A percentile compares a stretch with the other conserved stretches of the same genome.
phyloP scores from a whole-genome alignment of 2,888 invertebrate species.

The Hypsopygia costalis region DNA sequence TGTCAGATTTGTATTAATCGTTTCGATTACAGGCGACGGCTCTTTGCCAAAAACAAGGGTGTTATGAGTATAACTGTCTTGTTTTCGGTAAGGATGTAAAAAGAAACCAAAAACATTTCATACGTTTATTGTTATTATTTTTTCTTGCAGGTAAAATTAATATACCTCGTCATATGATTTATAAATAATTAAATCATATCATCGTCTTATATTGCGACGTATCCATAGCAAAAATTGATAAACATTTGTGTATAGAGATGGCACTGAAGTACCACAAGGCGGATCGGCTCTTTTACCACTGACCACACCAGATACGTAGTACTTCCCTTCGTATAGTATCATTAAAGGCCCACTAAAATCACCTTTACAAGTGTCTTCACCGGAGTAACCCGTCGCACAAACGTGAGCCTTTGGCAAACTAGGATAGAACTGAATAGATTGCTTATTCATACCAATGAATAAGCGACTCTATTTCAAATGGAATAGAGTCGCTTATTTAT shows the following conservation, averaged over 20 bases:
- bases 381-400: slow-evolving; percentile 63
- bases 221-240: slow-evolving; percentile 63
- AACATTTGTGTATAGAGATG: slow-evolving; percentile 66
- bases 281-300: slow-evolving; percentile 66
- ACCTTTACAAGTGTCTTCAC: slow-evolving; percentile 69
- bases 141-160: too few species aligned
- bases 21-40: slow-evolving; percentile 70
- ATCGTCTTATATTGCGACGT: slow-evolving; percentile 33
- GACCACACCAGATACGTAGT: slow-evolving; percentile 62
- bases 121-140: too few species aligned
- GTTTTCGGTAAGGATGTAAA: too few species aligned
- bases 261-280: slow-evolving; percentile 63
- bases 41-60: too few species aligned
- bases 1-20: slow-evolving; percentile 45
- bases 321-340: slow-evolving; percentile 55
- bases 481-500: too few species aligned
- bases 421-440: slow-evolving; percentile 53
- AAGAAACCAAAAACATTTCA: too few species aligned
- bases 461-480: too few species aligned
- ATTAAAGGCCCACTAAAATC: slow-evolving; percentile 72
- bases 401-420: slow-evolving; percentile 47
- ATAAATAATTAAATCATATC: too few species aligned
- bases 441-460: too few species aligned
- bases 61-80: too few species aligned
- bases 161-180: too few species aligned